A percentile compares a stretch with the other conserved stretches of the same genome.
Conservation (phyloP, 2,888 invertebrate genomes). For the Limnephilus auricula region DNA sequence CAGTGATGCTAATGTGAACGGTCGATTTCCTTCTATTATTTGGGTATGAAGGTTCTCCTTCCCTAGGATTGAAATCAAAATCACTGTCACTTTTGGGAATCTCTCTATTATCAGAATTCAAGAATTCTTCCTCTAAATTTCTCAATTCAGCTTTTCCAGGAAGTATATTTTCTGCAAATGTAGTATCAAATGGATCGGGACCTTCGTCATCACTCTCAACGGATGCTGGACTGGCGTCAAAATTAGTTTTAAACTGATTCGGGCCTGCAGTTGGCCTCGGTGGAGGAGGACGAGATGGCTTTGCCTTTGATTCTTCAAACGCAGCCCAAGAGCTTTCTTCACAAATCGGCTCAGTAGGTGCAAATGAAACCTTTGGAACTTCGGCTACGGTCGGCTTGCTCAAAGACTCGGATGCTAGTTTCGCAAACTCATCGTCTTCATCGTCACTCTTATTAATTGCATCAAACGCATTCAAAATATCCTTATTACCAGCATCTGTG, state of each 20-base stretch:
- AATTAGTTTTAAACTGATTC: slow-evolving; percentile 35
- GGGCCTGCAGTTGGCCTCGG: slow-evolving; percentile 70
- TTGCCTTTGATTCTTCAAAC: slow-evolving; percentile 77
- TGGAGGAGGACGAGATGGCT: slow-evolving; percentile 71
- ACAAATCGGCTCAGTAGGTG: slow-evolving; percentile 73
- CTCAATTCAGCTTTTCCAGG: slow-evolving; percentile 79
- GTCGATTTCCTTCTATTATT: slow-evolving; percentile 76
- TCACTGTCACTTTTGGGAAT: slow-evolving; percentile 72
- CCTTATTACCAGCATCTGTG: slow-evolving; percentile 68
- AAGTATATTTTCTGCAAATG: slow-evolving; percentile 87
- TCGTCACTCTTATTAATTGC: slow-evolving; percentile 73
- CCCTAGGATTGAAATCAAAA: slow-evolving; percentile 82
- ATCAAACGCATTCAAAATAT: slow-evolving; percentile 78
- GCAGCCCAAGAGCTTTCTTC: slow-evolving; percentile 80
- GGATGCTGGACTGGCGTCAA: slow-evolving; percentile 68
- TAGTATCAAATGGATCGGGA: slow-evolving; percentile 90
- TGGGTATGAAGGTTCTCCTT: slow-evolving; percentile 77
- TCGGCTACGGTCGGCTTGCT: slow-evolving; percentile 77
- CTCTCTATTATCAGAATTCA: slow-evolving; percentile 67
- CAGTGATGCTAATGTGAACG: slow-evolving; percentile 81
- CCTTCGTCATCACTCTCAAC: slow-evolving; percentile 77
- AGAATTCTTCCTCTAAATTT: slow-evolving; percentile 78
- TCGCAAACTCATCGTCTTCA: slow-evolving; percentile 87
- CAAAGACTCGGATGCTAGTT: slow-evolving; percentile 87
- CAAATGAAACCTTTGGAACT: slow-evolving; percentile 69